Evolutionary conservation across 1,140 invertebrate genomes (phyloP).

Genomic region (Neelides sp.): DNA sequence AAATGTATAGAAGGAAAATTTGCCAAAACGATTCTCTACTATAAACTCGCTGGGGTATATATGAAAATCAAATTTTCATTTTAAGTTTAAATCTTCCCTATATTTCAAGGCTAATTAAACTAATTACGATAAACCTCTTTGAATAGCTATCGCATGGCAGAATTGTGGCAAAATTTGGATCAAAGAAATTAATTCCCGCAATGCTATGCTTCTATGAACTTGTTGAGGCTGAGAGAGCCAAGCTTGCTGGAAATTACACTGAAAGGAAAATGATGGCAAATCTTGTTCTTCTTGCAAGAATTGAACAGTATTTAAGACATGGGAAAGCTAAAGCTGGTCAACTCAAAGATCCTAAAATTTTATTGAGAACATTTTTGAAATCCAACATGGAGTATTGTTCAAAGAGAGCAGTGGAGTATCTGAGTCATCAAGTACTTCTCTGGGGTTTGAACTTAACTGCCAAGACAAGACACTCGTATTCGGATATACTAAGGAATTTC

Average conservation of each 20-base stretch:
- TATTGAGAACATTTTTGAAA: conserved; percentile 12
- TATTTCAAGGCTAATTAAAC: background rate
- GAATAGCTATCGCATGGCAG: conserved; percentile 21
- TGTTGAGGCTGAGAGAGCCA: conserved; percentile 25
- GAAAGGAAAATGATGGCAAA: conserved; percentile 25
- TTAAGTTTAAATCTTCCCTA: background rate
- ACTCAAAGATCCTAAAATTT: conserved; percentile 15
- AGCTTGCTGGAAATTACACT: conserved; percentile 14
- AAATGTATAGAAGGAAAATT: conserved; percentile 27
- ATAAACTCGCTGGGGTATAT: conserved; percentile 28
- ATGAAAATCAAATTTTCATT: background rate
- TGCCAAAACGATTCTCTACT: conserved; percentile 29
- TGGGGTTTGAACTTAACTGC: conserved; percentile 18
- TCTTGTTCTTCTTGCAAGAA: conserved; percentile 17
- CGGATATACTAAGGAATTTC: too few relatives aligned
- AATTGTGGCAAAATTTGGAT: conserved; percentile 30
- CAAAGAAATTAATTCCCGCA: conserved; percentile 25
- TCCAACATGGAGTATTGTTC: conserved; percentile 14
- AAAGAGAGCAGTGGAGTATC: conserved; percentile 6
- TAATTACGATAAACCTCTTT: background rate
- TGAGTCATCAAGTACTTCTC: conserved; percentile 19
- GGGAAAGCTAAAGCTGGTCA: conserved; percentile 12
- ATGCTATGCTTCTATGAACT: conserved; percentile 30
- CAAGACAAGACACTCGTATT: background rate
- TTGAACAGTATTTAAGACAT: conserved; percentile 24